Conservation (phyloP, 2,113 vertebrate genomes). For the Heloderma charlesbogerti region DNA sequence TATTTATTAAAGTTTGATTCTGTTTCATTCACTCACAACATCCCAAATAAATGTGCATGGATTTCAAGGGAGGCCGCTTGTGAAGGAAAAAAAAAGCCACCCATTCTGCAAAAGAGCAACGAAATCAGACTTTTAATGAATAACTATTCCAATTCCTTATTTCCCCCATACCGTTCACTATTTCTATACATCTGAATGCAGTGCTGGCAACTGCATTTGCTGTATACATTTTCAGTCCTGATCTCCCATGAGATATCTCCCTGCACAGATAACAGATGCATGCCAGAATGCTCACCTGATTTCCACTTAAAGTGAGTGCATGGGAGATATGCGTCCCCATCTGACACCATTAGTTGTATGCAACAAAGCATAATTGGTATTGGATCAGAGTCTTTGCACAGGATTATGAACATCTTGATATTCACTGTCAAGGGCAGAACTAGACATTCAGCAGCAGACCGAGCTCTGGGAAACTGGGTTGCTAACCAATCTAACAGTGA, state of each 20-base stretch:
- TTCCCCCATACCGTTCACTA: not conserved
- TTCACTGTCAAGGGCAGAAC: not conserved
- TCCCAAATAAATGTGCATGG: not conserved
- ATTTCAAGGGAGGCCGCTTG: not conserved
- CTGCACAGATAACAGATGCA: not conserved
- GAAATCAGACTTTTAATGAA: not conserved
- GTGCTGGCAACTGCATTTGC: not conserved
- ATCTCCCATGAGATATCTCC: not conserved
- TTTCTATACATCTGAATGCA: not conserved
- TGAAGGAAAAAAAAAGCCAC: not conserved
- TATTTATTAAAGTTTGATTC: conserved; percentile 7
- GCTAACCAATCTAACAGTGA: not conserved
- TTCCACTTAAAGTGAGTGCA: not conserved
- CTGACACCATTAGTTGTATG: not conserved
- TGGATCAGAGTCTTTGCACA: not conserved
- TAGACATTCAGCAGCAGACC: not conserved
- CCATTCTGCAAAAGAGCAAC: not conserved
- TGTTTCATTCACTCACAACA: not conserved
- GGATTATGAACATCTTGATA: not conserved
- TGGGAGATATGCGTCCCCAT: not conserved
- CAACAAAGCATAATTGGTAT: not conserved
- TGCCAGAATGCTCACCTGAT: not conserved
- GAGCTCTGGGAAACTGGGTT: not conserved
- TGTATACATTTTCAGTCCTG: not conserved
- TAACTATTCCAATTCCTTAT: not conserved